Evolutionary conservation across 2,888 invertebrate genomes (phyloP).

Genomic region (Synergus japonicus): DNA sequence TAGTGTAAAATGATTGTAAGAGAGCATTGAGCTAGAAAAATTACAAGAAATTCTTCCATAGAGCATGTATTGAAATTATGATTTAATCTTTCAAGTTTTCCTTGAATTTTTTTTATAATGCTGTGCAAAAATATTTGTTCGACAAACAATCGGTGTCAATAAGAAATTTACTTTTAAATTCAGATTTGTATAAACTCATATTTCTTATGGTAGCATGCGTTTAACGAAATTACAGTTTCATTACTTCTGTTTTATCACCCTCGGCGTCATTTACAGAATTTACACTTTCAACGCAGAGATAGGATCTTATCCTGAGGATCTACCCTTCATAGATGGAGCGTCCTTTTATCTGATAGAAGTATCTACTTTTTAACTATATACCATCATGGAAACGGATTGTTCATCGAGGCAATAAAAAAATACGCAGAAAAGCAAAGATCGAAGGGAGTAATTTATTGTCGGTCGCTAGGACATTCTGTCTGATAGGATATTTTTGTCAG

Average conservation of each 20-base stretch:
- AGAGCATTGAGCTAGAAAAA: constrained; percentile 30
- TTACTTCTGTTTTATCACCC: constrained; percentile 28
- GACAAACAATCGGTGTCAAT: background rate
- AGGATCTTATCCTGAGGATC: constrained; percentile 22
- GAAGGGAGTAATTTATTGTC: constrained; percentile 10
- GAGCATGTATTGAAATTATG: background rate
- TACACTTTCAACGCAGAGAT: constrained; percentile 23
- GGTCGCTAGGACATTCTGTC: background rate
- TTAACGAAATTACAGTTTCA: constrained; percentile 5
- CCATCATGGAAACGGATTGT: constrained; percentile 25
- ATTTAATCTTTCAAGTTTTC: no score
- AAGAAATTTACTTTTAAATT: background rate
- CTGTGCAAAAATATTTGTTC: no score
- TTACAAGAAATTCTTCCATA: background rate
- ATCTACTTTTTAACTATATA: constrained; percentile 20
- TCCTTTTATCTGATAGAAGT: constrained; percentile 8
- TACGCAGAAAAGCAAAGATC: constrained; percentile 16
- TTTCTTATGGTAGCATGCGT: background rate
- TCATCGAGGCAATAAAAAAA: constrained; percentile 20
- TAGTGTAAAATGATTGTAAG: constrained; percentile 10
- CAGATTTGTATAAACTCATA: no score
- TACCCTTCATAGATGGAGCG: constrained; percentile 31
- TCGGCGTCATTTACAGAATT: constrained; percentile 31
- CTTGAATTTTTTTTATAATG: no score
- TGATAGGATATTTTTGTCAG: constrained; percentile 51